Evolutionary conservation across 1,140 invertebrate genomes (phyloP).

Genomic region (Telenomus remus): DNA sequence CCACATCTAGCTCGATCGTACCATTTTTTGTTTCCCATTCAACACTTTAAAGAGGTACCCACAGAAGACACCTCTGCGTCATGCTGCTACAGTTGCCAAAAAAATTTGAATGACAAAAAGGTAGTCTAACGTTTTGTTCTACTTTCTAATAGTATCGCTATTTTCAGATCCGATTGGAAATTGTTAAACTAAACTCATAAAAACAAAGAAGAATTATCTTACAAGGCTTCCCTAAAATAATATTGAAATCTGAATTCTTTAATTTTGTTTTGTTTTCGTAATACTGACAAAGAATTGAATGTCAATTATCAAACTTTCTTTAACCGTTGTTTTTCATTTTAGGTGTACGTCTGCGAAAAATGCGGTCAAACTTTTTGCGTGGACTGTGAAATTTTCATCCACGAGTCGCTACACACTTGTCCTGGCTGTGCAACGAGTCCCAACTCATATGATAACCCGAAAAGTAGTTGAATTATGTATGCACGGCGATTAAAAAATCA

Average conservation of each 20-base stretch:
- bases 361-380: conserved; percentile 91
- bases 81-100: conserved; percentile 84
- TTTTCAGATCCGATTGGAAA: no score
- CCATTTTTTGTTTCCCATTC: conserved; percentile 96
- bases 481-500: not conserved
- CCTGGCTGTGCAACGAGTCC: conserved; percentile 89
- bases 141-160: no score
- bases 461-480: conserved; percentile 29
- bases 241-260: no score
- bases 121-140: conserved; percentile 67
- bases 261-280: not conserved
- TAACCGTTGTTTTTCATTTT: conserved; percentile 62
- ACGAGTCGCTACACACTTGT: conserved; percentile 94
- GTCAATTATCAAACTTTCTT: no score
- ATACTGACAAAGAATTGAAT: no score
- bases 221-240: no score
- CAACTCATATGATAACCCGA: conserved; percentile 71
- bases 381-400: conserved; percentile 96
- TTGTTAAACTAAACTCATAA: no score
- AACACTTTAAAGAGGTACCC: conserved; percentile 85
- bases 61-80: conserved; percentile 74
- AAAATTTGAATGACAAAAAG: conserved; percentile 83
- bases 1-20: conserved; percentile 97
- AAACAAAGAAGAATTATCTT: no score
- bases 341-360: conserved; percentile 87